Base-by-base conservation (phyloP, 2,113 vertebrate genomes). In the Leptocoma aspasia region DNA sequence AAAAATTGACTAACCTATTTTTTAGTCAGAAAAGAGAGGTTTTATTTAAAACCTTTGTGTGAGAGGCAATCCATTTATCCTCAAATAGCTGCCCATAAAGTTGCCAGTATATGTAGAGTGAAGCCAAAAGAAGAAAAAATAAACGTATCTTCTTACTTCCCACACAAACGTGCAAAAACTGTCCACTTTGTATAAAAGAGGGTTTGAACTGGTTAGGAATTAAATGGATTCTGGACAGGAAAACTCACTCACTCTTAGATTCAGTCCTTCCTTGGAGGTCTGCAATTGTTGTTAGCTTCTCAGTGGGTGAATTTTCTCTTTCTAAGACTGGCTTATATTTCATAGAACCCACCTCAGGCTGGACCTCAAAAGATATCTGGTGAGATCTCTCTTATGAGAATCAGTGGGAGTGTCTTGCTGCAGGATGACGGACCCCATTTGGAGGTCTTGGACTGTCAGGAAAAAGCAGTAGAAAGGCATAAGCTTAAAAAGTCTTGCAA, bases 31-130 rank as follows among this genome's bases (percentile, higher is more conserved):
- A 94, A 94, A 91, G 22, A 89, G 52, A 42, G 5, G 0, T 78
- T 95, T 93, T 73, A 94, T 91, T 94, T 84, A 86, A 96, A 97
- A 83, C 41, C 61, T 92, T 92, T 94, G 70, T 92, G 50, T 90
- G 49, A 92, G 53, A 75, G n/a, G 24, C 59, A 93, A 90, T 78
- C 85, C 76, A 90, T 93, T 96, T 95, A 92, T 94, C 76, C 30
- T 83, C 81, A 93, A 91, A 94, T 86, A 68, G 47, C 79, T 93
- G 56, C 42, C 82, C 86, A 66, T 85, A 93, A 95, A 90, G 50
- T 82, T 91, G n/a, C 70, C 81, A 70, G 39, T 50, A 47, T 82
- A 72, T 47, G 12, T 59, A 30, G 41, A 90, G 15, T 86, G 47
- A 93, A 71, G 53, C 44, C 75, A 83, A 90, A 86, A 66, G 63